phyloP scores from a whole-genome alignment of 1,140 invertebrate genomes.

The Sycobia sp. region DNA sequence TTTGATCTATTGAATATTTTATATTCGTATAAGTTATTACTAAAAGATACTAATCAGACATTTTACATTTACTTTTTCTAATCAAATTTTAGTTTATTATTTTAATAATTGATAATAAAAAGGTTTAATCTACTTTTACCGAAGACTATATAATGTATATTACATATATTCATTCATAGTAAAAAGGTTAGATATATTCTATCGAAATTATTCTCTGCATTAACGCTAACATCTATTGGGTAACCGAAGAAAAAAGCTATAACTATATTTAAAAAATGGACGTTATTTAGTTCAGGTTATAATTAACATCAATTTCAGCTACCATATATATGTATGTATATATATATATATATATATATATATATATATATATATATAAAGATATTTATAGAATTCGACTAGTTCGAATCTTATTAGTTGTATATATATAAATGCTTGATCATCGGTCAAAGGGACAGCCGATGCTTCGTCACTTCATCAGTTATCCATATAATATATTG shows the following conservation, averaged over 20 bases:
- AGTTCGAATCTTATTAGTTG: constrained; percentile 20
- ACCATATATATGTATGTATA: no score
- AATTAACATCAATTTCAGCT: neutral
- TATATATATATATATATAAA: neutral
- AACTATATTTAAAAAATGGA: constrained; percentile 5
- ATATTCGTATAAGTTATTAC: neutral
- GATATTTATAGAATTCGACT: constrained; percentile 21
- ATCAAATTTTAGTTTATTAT: neutral
- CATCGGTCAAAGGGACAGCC: constrained; percentile 2
- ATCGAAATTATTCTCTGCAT: no score
- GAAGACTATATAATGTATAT: constrained; percentile 20
- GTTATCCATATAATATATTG: neutral
- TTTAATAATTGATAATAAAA: no score
- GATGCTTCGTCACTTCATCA: constrained; percentile 32
- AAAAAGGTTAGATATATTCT: no score
- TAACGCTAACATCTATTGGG: constrained; percentile 8
- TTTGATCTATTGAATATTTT: constrained; percentile 2
- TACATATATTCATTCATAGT: no score
- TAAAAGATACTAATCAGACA: constrained; percentile 2
- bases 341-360: no score
- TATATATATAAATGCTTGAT: constrained; percentile 23
- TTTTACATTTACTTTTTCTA: constrained; percentile 7
- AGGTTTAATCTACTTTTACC: constrained; percentile 10
- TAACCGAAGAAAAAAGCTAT: neutral
- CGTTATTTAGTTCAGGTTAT: neutral